Percentiles rank a stretch among this genome's conserved stretches.
phyloP scores from a whole-genome alignment of 2,113 vertebrate species.

The Formicarius rufipectus region DNA sequence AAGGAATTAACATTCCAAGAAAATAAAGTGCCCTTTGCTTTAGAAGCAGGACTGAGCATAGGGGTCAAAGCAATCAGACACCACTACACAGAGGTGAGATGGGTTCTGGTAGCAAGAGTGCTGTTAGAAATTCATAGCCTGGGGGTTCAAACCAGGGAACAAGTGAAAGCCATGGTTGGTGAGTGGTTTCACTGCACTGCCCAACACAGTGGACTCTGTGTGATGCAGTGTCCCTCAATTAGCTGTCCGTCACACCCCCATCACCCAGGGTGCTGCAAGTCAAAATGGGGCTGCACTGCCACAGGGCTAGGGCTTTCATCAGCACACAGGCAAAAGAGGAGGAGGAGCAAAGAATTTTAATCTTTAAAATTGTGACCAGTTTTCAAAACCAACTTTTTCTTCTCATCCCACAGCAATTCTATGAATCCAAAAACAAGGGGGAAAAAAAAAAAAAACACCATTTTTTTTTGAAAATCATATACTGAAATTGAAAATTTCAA shows the following conservation, averaged over 20 bases:
- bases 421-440: neutral
- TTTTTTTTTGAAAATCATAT: neutral
- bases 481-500: neutral
- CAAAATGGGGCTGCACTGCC: neutral
- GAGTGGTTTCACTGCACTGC: neutral
- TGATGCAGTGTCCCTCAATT: neutral
- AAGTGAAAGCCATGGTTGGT: neutral
- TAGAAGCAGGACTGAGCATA: neutral
- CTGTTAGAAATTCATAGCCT: neutral
- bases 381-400: neutral
- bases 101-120: neutral
- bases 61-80: rapidly evolving
- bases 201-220: neutral
- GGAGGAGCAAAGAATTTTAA: neutral
- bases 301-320: rapidly evolving
- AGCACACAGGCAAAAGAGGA: neutral
- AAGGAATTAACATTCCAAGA: constrained; percentile 5
- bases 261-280: neutral
- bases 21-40: neutral
- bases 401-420: neutral
- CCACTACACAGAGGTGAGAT: neutral
- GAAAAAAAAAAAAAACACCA: neutral
- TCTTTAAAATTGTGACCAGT: neutral
- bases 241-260: neutral
- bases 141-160: neutral